These are phyloP conservation scores for Calonectris borealis DNA, from an alignment of 2,113 vertebrate species.

Conservation along the genomic window DNA sequence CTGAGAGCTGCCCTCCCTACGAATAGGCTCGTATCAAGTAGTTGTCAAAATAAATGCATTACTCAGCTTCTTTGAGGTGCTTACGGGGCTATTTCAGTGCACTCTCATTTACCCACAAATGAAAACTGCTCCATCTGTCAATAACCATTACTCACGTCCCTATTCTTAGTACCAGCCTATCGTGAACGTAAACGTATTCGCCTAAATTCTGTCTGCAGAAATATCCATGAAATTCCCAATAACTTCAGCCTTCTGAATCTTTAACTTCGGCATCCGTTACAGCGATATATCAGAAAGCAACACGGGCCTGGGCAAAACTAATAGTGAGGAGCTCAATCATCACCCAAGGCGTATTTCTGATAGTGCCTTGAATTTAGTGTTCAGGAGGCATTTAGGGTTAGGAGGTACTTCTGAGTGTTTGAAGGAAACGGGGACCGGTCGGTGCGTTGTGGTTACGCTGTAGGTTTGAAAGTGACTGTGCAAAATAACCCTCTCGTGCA, in stretches of 20 bases:
- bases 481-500: background rate
- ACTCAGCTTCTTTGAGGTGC: constrained; percentile 16
- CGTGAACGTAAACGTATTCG: background rate
- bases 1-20: background rate
- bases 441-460: background rate
- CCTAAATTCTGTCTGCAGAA: background rate
- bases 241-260: background rate
- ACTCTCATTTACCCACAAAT: background rate
- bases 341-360: background rate
- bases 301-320: background rate
- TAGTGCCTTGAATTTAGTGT: background rate
- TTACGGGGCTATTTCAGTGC: background rate
- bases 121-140: constrained; percentile 19
- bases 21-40: background rate
- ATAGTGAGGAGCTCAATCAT: background rate
- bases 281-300: background rate
- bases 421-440: background rate
- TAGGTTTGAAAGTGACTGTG: background rate
- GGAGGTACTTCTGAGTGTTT: background rate
- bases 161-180: background rate
- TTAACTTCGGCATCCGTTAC: background rate
- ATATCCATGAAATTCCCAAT: background rate
- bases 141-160: background rate
- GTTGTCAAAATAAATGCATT: constrained; percentile 24
- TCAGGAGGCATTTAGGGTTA: background rate